These are phyloP conservation scores for Thunnus maccoyii DNA, from an alignment of 2,113 vertebrate genomes.

Conservation along the genomic window DNA sequence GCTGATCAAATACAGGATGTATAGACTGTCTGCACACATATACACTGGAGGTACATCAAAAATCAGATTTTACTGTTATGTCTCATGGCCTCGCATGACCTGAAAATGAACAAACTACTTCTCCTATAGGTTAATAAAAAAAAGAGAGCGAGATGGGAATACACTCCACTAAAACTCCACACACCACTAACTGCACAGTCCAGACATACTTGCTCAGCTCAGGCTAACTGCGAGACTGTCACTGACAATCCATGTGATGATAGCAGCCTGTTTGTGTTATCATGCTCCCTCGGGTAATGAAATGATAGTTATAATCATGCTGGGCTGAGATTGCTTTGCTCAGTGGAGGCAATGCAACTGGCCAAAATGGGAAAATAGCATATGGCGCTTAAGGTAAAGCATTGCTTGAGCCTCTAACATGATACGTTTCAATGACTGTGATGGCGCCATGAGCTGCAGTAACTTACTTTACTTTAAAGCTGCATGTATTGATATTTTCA, in stretches of 20 bases:
- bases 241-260: constrained; percentile 5
- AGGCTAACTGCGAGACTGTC: background rate
- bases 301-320: background rate
- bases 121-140: background rate
- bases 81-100: background rate
- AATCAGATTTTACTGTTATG: background rate
- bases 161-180: background rate
- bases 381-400: background rate
- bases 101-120: background rate
- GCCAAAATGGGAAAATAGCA: background rate
- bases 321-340: background rate
- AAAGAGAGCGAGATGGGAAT: constrained; percentile 4
- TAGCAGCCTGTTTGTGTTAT: constrained; percentile 14
- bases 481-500: no score
- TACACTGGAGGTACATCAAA: background rate
- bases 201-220: no score
- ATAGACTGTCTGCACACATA: no score
- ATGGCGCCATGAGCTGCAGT: no score
- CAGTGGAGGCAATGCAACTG: background rate
- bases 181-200: background rate
- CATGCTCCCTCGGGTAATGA: background rate
- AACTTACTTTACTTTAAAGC: no score
- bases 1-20: constrained; percentile 25
- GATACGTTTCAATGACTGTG: background rate
- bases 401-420: no score